These are phyloP conservation scores for Macrotrachela quadricornifera DNA, from an alignment of 1,140 invertebrate species.

Conservation along the genomic window DNA sequence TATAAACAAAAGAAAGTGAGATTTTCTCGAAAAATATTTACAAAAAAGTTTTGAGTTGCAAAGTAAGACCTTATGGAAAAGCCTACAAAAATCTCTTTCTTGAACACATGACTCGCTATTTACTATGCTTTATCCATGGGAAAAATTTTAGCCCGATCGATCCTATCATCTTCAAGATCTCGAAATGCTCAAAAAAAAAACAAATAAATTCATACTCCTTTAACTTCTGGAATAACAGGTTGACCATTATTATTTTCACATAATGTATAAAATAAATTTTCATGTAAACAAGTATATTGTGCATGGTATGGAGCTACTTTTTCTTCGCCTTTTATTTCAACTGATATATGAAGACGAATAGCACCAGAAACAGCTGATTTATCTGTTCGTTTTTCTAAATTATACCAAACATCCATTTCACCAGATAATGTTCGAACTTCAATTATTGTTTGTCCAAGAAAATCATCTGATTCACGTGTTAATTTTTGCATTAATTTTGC, in stretches of 20 bases:
- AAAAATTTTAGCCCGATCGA: too few relatives aligned
- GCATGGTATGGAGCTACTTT: constrained; percentile 97
- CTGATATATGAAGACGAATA: constrained; percentile 90
- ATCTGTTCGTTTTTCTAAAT: constrained; percentile 75
- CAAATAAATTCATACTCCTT: constrained; percentile 31
- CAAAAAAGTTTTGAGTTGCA: not conserved
- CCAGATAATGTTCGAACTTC: constrained; percentile 15
- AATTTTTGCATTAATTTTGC: constrained; percentile 14
- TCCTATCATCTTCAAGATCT: too few relatives aligned
- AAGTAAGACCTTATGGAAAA: not conserved
- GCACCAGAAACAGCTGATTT: constrained; percentile 97
- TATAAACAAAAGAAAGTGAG: constrained; percentile 89
- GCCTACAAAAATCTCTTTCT: too few relatives aligned
- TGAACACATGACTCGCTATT: too few relatives aligned
- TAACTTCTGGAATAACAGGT: constrained; percentile 67
- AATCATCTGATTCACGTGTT: constrained; percentile 17
- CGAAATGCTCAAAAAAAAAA: too few relatives aligned
- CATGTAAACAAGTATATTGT: constrained; percentile 96
- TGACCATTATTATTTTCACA: constrained; percentile 66
- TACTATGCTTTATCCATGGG: too few relatives aligned
- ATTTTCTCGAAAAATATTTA: too few relatives aligned
- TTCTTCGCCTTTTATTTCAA: constrained; percentile 98
- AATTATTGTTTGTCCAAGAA: constrained; percentile 17
- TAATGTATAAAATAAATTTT: constrained; percentile 89
- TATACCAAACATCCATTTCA: constrained; percentile 20